A percentile compares a stretch with the other conserved stretches of the same genome.
These are phyloP conservation scores for Mus spicilegus DNA, from an alignment of 2,113 vertebrate species.

Conservation along the genomic window DNA sequence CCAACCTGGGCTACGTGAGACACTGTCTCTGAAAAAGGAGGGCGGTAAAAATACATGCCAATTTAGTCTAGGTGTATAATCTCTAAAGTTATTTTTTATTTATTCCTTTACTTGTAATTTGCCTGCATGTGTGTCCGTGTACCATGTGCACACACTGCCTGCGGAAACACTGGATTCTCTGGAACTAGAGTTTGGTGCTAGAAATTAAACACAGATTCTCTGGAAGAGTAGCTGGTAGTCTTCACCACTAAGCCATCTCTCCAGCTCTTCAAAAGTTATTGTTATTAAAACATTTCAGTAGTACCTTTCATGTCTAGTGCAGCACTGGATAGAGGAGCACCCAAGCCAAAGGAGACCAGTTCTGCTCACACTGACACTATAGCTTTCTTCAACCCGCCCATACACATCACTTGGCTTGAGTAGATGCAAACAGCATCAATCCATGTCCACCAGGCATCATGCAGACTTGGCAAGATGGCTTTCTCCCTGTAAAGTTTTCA, in stretches of 20 bases:
- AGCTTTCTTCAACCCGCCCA: not conserved
- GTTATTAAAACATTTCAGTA: not conserved
- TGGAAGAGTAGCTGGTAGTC: not conserved
- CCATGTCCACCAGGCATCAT: not conserved
- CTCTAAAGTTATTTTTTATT: not conserved
- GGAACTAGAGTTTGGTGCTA: not conserved
- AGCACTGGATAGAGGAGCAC: not conserved
- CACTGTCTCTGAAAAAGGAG: not conserved
- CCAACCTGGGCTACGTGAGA: not conserved
- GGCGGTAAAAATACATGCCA: not conserved
- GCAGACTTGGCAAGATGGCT: conserved; percentile 35
- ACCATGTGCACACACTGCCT: not conserved
- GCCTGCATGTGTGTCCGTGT: not conserved
- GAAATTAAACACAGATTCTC: not conserved
- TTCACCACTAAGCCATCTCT: not conserved
- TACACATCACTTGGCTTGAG: not conserved
- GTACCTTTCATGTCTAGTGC: not conserved
- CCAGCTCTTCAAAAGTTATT: not conserved
- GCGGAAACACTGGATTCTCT: not conserved
- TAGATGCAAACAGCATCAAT: not conserved
- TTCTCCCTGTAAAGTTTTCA: not conserved
- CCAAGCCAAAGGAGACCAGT: not conserved
- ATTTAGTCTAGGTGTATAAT: conserved; percentile 38
- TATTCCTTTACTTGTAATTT: too few relatives aligned
- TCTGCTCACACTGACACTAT: not conserved